A percentile compares a stretch with the other conserved stretches of the same genome.
phyloP scores from a whole-genome alignment of 1,140 invertebrate species.

The Caenorhabditis remanei region DNA sequence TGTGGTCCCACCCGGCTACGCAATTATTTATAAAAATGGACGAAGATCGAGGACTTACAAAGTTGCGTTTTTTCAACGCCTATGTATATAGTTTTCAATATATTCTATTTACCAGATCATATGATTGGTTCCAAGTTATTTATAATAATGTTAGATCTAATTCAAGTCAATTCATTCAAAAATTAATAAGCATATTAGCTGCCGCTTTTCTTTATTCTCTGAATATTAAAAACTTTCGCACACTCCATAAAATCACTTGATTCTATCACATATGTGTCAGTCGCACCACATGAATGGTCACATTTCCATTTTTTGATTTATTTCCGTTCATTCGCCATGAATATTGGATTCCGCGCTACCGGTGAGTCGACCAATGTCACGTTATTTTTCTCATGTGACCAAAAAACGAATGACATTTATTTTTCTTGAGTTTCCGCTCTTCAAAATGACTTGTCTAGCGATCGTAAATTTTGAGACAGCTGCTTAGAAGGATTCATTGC shows the following conservation, averaged over 20 bases:
- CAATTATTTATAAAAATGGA: constrained; percentile 27
- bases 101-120: too few relatives aligned
- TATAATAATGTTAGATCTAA: too few relatives aligned
- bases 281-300: neutral
- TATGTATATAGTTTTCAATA: too few relatives aligned
- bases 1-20: neutral
- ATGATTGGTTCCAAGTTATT: too few relatives aligned
- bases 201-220: neutral
- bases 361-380: constrained; percentile 1
- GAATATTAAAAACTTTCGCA: neutral
- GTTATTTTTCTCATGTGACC: constrained; percentile 31
- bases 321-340: neutral
- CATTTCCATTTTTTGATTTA: neutral
- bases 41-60: neutral
- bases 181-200: too few relatives aligned
- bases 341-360: constrained; percentile 5
- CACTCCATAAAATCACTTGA: neutral
- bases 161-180: too few relatives aligned
- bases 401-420: neutral
- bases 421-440: neutral
- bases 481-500: too few relatives aligned
- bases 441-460: neutral
- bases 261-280: neutral
- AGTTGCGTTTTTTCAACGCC: too few relatives aligned
- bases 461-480: too few relatives aligned